Base-by-base conservation (phyloP, 2,113 vertebrate species). In the Marcusenius ussheri region DNA sequence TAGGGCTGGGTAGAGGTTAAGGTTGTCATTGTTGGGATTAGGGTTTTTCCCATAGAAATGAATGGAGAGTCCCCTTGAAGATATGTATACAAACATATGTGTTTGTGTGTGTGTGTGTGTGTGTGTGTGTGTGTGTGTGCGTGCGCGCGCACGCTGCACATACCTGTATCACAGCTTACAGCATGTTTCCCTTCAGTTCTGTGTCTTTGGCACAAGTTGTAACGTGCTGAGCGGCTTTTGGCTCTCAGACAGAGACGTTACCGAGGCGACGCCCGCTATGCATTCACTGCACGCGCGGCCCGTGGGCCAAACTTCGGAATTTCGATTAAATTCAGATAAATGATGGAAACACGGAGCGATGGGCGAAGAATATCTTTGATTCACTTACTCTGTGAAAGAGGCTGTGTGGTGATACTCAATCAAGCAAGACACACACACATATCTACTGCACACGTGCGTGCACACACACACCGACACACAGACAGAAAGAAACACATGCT, bases 281-380 rank as follows among this genome's bases (percentile, higher is more conserved):
- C 45, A 50, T 89, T 74, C 70, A 5, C 31, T 51, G 49, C 85
- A 89, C 70, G 24, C 21, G 15, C 66, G 1, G 47, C 85, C 51
- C 42, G 42, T 49, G 49, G 89, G 89, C 35, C 35, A 58, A 83
- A 47, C 50, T 47, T 51, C 39, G 15, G 51, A 89, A 89, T 84
- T 89, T 58, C 42, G 50, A 84, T 89, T 84, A 84, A 89, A 62
- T 62, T 80, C 80, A 85, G 89, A 89, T 58, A 89, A 89, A 84
- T 62, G 89, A 24, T 47, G 50, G 39, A 85, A 83, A 89, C 49
- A 58, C 77, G 56, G 47, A 89, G 62, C 62, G 42, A 56, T 46
- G 50, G 49, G 77, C 80, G 27, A 21, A 45, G 35, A 58, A 88
- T 88, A 88, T 88, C 80, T 84, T 46, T 42, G 19, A 31, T 84